Evolutionary conservation across 2,888 invertebrate species (phyloP).

Genomic region (Morinoia aosen): DNA sequence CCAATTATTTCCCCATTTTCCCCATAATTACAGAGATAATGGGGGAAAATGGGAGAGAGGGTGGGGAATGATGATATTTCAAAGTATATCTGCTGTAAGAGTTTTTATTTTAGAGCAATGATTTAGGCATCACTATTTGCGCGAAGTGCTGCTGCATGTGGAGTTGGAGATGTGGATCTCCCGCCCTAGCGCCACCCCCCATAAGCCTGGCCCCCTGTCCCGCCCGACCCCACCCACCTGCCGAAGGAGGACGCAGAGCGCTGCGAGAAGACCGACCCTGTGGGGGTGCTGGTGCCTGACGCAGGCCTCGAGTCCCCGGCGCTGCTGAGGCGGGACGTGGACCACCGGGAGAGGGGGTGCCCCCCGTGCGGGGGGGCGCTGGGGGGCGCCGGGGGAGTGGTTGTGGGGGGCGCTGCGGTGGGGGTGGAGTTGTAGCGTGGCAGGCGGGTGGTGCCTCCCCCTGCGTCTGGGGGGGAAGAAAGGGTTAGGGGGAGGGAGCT

Average conservation of each 20-base stretch:
- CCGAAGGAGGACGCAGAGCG: conserved; percentile 65
- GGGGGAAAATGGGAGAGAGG: no score
- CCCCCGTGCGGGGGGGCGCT: conserved; percentile 69
- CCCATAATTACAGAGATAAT: no score
- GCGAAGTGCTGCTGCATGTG: no score
- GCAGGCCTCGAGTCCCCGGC: conserved; percentile 71
- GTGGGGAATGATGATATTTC: no score
- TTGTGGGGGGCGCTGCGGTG: conserved; percentile 70
- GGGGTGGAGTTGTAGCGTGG: conserved; percentile 78
- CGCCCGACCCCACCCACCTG: background rate
- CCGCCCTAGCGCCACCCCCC: background rate
- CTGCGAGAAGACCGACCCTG: conserved; percentile 76
- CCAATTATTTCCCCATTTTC: no score
- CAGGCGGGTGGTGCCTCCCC: conserved; percentile 80
- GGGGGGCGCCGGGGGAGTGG: conserved; percentile 71
- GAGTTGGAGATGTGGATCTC: no score
- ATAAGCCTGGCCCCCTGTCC: background rate
- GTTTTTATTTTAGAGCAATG: no score
- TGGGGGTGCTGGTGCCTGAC: conserved; percentile 78
- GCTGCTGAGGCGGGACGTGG: conserved; percentile 59
- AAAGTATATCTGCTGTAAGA: no score
- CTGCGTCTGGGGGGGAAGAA: conserved; percentile 23
- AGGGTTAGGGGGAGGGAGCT: background rate
- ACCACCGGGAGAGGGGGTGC: conserved; percentile 59
- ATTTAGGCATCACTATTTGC: no score